Percentiles rank a stretch among this genome's conserved stretches.
Conservation (phyloP, 2,797 vertebrate genomes). For the Typhlichthys subterraneus region DNA sequence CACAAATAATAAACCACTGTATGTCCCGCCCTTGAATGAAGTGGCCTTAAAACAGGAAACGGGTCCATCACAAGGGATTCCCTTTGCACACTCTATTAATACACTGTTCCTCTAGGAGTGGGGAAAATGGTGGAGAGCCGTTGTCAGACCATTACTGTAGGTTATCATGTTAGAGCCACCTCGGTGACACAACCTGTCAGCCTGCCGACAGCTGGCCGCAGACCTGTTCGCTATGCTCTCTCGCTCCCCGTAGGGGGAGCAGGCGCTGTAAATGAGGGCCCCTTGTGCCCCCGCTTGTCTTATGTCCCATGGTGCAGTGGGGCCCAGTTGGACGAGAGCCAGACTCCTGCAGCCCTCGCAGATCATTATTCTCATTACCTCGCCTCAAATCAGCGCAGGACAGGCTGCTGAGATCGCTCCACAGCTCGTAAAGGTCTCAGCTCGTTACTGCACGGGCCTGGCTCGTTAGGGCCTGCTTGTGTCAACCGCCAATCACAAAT, state of each 20-base stretch:
- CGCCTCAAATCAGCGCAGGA: constrained; percentile 77
- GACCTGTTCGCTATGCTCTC: constrained; percentile 53
- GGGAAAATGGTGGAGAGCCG: constrained; percentile 5
- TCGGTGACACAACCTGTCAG: constrained; percentile 47
- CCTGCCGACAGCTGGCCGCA: constrained; percentile 60
- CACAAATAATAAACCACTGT: constrained; percentile 44
- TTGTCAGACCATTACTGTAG: constrained; percentile 16
- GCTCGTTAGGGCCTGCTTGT: constrained; percentile 51
- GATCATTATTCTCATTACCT: constrained; percentile 85
- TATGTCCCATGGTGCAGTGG: constrained; percentile 75
- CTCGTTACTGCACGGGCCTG: constrained; percentile 64
- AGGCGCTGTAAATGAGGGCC: constrained; percentile 73
- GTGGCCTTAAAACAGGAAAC: constrained; percentile 25
- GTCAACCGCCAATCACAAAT: constrained; percentile 56
- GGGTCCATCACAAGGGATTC: constrained; percentile 13
- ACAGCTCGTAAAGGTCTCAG: constrained; percentile 74
- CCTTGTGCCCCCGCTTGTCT: constrained; percentile 75
- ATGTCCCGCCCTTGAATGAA: constrained; percentile 45
- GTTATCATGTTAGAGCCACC: constrained; percentile 31
- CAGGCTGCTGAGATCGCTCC: constrained; percentile 82
- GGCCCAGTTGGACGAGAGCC: constrained; percentile 74
- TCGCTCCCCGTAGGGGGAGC: constrained; percentile 58
- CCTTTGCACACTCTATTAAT: background rate
- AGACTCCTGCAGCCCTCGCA: constrained; percentile 62
- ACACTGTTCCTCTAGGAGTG: background rate